Base-by-base conservation (phyloP, 2,797 vertebrate genomes). In the Ctenopoma multispine region DNA sequence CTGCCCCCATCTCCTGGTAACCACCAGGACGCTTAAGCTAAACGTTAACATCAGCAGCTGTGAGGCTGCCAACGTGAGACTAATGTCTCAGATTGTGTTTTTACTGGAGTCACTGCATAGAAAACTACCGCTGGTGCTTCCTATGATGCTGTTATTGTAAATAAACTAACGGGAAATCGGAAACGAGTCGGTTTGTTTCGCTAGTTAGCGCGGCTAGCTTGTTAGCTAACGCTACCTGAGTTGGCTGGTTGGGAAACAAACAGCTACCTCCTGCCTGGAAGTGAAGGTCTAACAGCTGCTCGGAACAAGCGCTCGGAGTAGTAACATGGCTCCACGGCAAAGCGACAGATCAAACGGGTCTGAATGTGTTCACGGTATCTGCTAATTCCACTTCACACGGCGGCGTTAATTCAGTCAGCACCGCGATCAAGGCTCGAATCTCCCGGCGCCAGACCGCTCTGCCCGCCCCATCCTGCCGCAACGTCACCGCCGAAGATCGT, bases 391-490 rank as follows among this genome's bases (percentile, higher is more conserved):
- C n/a, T 9, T 18, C 36, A 27, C 20, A 21, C 57, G 72, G 68
- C 41, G 15, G 24, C 31, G 23, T 29, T 8, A 18, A 1, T 1
- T 5, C 18, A 41, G 3, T 7, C 41, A 1, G 7, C 1, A 24
- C 57, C 74, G 68, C 41, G 13, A 21, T 36, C 44, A 5, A 14
- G 44, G 82, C 58, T 93, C 89, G 87, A 92, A 91, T 89, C 85
- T 91, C 91, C 84, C 91, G 82, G 90, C 84, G 85, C 80, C 72
- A 60, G 57, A 13, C 4, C 43, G 12, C 72, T 72, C 27, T 13
- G 55, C 86, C 86, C 90, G 85, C 89, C 84, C 75, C 77, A 70
- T 79, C 69, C 73, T 56, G 66, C 57, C 2, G 8, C 0, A 0
- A 71, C 86, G 80, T 83, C 81, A 83, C 55, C 2, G 44, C 24